Evolutionary conservation across 1,140 invertebrate species (phyloP), one percentile per base, ranked within the genome.

Genomic region (Antheraea mylitta): DNA sequence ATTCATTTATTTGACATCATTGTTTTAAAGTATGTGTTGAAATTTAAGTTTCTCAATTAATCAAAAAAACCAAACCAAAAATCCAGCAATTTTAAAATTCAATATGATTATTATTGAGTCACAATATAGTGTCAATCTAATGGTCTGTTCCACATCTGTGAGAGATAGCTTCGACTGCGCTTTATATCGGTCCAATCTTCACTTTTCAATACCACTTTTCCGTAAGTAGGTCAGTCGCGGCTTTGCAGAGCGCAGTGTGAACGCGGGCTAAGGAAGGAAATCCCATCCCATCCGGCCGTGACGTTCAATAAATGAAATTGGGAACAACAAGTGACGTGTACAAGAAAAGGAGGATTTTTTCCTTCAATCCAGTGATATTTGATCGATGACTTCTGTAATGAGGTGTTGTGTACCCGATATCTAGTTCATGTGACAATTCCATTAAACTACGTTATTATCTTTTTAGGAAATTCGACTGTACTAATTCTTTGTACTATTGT

Each of bases 241-340:
- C 59, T 36, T 60, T 60, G 18, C 59, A n/a, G 5, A 9, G 30
- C 18, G 59, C 62, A 64, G n/a, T 38, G 62, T 64, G 62, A 37
- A 36, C 37, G n/a, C 62, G 11, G 22, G n/a, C 62, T 64, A 16
- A 64, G 62, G n/a, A 18, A 64, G 37, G n/a, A 36, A 36, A 64
- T 36, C 62, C 62, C n/a, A 38, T 64, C 62, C 22, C 62, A 18
- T 36, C 37, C n/a, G 36, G 62, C 62, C n/a, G 62, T 64, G 62
- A 53, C 42, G 45, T 66, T 58, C 37, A 22, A 70, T 58, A 66
- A 70, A 70, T 70, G 68, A 66, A 66, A 70, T 70, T 38, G 68
- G 68, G 48, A 70, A 70, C 68, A 66, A 66, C 58, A 61, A 70
- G 64, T 61, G 68, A 66, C 58, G 58, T 9, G 68, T 45, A 45